Conservation (phyloP, 1,140 invertebrate genomes). For the Diachasmimorpha longicaudata region DNA sequence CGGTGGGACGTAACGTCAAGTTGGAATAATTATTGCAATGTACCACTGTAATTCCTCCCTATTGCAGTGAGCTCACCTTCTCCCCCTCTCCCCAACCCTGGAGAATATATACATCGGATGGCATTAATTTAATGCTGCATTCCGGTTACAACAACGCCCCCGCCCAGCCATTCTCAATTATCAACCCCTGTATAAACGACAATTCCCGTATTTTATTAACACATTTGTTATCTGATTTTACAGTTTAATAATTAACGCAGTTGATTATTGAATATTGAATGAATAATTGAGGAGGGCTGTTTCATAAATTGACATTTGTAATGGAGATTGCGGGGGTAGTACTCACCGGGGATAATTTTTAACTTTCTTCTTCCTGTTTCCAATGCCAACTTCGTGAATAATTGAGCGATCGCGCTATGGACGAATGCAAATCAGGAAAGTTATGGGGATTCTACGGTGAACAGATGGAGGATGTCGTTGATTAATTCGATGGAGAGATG, state of each 20-base stretch:
- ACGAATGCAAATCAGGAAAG: too few species aligned
- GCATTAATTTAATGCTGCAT: conserved; percentile 2
- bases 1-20: background rate
- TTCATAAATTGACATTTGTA: background rate
- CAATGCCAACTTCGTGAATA: background rate
- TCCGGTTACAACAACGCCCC: background rate
- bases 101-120: background rate
- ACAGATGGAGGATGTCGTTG: too few species aligned
- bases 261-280: background rate
- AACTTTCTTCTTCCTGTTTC: background rate
- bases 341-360: background rate
- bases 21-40: conserved; percentile 10
- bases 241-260: background rate
- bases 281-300: background rate
- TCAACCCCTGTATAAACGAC: background rate
- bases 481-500: too few species aligned
- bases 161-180: background rate
- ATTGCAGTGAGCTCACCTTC: background rate
- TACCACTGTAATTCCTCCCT: background rate
- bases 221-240: background rate
- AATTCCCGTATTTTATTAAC: background rate
- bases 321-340: background rate
- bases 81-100: background rate
- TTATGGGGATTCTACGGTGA: too few species aligned
- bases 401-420: background rate